These are phyloP conservation scores for Podarcis cretensis DNA, from an alignment of 2,113 vertebrate species.

Conservation along the genomic window DNA sequence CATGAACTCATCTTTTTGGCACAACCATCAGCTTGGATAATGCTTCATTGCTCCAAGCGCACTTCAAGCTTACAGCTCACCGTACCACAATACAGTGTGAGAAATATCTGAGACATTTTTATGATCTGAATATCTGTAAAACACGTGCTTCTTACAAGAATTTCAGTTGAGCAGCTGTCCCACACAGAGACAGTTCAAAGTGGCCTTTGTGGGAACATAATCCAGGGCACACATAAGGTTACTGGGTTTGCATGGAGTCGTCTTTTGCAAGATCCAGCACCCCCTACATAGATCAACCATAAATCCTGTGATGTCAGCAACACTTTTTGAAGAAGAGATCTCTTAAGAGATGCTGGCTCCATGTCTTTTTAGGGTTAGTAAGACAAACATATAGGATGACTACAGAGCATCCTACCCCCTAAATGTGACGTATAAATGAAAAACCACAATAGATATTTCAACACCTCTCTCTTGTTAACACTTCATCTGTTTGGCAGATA, in stretches of 20 bases:
- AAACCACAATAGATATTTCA: too few species aligned
- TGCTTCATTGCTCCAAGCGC: background rate
- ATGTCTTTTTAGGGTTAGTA: background rate
- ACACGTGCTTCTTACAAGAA: background rate
- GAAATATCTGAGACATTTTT: background rate
- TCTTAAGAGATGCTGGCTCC: background rate
- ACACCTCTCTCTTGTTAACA: background rate
- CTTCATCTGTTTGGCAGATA: background rate
- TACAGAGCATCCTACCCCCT: background rate
- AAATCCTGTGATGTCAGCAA: too few species aligned
- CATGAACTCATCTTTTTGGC: slow-evolving; percentile 8
- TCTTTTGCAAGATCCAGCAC: background rate
- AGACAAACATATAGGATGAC: background rate
- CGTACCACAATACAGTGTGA: background rate
- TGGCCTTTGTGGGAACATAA: background rate
- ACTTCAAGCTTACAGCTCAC: background rate
- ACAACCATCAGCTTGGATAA: background rate
- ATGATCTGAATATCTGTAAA: background rate
- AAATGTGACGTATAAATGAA: background rate
- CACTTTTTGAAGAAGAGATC: background rate
- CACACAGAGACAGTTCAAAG: background rate
- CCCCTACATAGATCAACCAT: background rate
- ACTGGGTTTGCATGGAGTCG: background rate
- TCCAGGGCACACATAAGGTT: background rate
- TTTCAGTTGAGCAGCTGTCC: background rate